Base-by-base conservation (phyloP, 2,113 vertebrate genomes). In the Athene noctua region DNA sequence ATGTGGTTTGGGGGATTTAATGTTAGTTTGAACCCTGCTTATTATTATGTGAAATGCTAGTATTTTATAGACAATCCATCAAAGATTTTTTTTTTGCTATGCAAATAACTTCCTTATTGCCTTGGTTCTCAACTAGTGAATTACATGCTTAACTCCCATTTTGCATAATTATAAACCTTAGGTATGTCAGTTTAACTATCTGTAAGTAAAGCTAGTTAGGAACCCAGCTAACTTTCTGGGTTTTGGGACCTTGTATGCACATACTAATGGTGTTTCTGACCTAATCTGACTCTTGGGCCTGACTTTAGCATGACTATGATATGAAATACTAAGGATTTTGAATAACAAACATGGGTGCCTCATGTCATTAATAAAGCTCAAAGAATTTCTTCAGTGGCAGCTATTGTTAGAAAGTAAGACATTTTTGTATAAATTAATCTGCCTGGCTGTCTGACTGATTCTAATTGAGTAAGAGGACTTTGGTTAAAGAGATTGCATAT, bases 1-100 rank as follows among this genome's bases (percentile, higher is more conserved):
- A 98, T 97, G 98, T 98, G 73, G 77, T 32, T 91, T 94, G 91
- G 58, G 29, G 49, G 9, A 58, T 21, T 36, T 59, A 10, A 55
- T 67, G 57, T 85, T 74, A 34, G 5, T 63, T 72, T 67, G 27
- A 70, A 72, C 66, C n/a, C 77, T 29, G 3, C 54, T 21, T 73
- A 61, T 71, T 94, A 57, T 77, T 89, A 62, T 36, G 30, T 40
- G 81, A 72, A 58, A 61, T 79, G 61, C 42, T 85, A 70, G 52
- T 55, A 47, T 92, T 90, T 55, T 90, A 26, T 61, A 72, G 80
- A 47, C 55, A 72, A 46, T 80, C 46, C 44, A 59, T 61, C 61
- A 73, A 84, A 83, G 58, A 42, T 44, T 58, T 88, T 87, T 88
- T 94, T 67, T 83, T 58, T 62, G 5, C 66, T 89, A 42, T 88